phyloP scores from a whole-genome alignment of 2,797 vertebrate species.

The Urocyon cinereoargenteus region DNA sequence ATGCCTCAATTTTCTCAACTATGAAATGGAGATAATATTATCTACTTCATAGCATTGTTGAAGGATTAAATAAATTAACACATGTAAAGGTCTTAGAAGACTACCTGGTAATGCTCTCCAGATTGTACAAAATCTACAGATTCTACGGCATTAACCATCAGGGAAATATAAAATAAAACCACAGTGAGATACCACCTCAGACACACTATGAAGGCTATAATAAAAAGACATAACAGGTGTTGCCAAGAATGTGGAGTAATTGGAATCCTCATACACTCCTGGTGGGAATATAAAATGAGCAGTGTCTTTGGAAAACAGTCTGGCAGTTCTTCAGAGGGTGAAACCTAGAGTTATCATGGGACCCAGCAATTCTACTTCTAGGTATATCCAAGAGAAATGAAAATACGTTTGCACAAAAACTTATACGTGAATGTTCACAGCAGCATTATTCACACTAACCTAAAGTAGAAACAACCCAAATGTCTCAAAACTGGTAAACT shows the following conservation, averaged over 20 bases:
- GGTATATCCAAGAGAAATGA: background rate
- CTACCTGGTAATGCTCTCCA: background rate
- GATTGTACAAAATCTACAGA: background rate
- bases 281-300: background rate
- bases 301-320: background rate
- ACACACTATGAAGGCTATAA: background rate
- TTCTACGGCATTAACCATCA: background rate
- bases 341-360: background rate
- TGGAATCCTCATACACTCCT: background rate
- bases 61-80: background rate
- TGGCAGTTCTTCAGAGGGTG: background rate
- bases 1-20: background rate
- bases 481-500: background rate
- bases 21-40: background rate
- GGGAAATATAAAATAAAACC: background rate
- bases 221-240: background rate
- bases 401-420: background rate
- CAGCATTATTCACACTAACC: background rate
- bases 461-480: background rate
- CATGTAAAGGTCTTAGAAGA: background rate
- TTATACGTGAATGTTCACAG: background rate
- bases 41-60: background rate
- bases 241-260: background rate
- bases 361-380: background rate
- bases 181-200: background rate